These are phyloP conservation scores for Brotogeris chrysoptera DNA, from an alignment of 2,797 vertebrate species.

Conservation along the genomic window DNA sequence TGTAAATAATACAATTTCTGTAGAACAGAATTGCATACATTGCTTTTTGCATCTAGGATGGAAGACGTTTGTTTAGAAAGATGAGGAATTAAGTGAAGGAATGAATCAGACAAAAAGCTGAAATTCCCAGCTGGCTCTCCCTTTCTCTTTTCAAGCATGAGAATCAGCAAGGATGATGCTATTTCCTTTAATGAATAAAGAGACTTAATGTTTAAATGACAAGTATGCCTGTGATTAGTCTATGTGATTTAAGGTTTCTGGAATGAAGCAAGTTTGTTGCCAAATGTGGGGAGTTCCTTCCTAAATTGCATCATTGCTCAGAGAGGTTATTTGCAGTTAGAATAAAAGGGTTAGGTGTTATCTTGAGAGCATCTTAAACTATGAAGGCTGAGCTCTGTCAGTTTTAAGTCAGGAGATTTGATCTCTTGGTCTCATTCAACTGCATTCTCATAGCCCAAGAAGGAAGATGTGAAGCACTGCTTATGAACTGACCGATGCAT, in stretches of 20 bases:
- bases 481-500: not conserved
- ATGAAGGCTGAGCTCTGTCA: not conserved
- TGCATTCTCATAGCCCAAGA: not conserved
- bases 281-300: constrained; percentile 70
- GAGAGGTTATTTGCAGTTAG: constrained; percentile 13
- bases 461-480: not conserved
- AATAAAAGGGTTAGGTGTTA: constrained; percentile 19
- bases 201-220: not conserved
- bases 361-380: constrained; percentile 15
- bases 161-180: constrained; percentile 9
- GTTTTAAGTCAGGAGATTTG: not conserved
- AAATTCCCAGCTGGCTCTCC: not conserved
- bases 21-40: not conserved
- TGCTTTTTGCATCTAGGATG: not conserved
- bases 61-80: not conserved
- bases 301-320: constrained; percentile 33
- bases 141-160: constrained; percentile 1
- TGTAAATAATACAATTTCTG: not conserved
- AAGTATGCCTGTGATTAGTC: constrained; percentile 27
- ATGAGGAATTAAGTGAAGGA: not conserved
- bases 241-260: constrained; percentile 46
- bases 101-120: not conserved
- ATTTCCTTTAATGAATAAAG: constrained; percentile 12
- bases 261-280: constrained; percentile 67
- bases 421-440: not conserved